Evolutionary conservation across 2,113 vertebrate species (phyloP).

Genomic region (Phrynosoma blainvillii): DNA sequence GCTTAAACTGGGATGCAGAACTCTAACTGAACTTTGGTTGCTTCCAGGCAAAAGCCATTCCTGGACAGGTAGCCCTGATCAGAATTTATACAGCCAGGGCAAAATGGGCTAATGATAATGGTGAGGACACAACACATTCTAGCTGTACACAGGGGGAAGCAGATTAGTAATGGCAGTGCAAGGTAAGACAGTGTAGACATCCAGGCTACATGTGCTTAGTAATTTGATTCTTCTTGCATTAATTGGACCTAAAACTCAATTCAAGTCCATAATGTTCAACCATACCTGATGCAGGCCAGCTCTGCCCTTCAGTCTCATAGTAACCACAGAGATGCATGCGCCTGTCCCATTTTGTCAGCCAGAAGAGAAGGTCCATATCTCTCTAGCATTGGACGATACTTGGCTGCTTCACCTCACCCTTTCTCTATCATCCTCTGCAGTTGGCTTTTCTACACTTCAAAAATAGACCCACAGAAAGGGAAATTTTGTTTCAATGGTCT

Average conservation of each 20-base stretch:
- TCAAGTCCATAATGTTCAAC: neutral
- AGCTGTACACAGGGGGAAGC: neutral
- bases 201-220: neutral
- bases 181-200: neutral
- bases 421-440: neutral
- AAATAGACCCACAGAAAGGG: neutral
- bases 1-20: neutral
- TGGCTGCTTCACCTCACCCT: neutral
- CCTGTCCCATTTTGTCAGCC: neutral
- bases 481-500: neutral
- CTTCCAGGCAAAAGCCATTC: neutral
- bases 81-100: neutral
- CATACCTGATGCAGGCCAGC: neutral
- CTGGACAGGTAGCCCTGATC: neutral
- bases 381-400: neutral
- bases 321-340: neutral
- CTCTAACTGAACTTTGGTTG: neutral
- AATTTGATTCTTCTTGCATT: neutral
- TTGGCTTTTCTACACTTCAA: neutral
- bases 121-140: neutral
- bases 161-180: too few relatives aligned
- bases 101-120: neutral
- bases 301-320: neutral
- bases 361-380: neutral
- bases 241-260: neutral